Conservation (phyloP, 2,797 vertebrate species). For the Myotis vivesi region DNA sequence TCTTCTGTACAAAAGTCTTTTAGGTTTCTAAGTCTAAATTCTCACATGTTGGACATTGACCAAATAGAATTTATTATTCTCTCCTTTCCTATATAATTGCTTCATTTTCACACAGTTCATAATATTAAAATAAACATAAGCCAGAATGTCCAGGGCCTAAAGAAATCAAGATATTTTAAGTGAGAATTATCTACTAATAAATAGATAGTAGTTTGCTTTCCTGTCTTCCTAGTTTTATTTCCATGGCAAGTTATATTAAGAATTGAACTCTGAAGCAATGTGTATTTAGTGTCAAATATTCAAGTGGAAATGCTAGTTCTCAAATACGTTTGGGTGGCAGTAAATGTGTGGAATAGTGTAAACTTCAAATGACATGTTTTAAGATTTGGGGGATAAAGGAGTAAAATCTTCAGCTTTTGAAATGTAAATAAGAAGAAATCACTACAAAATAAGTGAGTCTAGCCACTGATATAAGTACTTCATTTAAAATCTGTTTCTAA, state of each 20-base stretch:
- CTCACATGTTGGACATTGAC: neutral
- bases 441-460: neutral
- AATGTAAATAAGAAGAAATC: slow-evolving; percentile 2
- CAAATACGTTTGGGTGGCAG: slow-evolving; percentile 1
- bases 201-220: neutral
- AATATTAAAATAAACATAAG: slow-evolving; percentile 24
- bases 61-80: neutral
- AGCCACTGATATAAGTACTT: neutral
- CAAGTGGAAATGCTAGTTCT: slow-evolving; percentile 39
- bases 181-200: slow-evolving; percentile 19
- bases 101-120: neutral
- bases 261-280: neutral
- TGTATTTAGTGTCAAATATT: neutral
- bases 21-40: neutral
- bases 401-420: slow-evolving; percentile 12
- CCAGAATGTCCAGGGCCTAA: neutral
- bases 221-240: slow-evolving; percentile 32
- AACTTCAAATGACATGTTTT: neutral
- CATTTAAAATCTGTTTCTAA: neutral
- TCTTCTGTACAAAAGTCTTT: neutral
- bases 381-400: neutral
- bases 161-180: slow-evolving; percentile 15
- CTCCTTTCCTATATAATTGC: neutral
- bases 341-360: neutral
- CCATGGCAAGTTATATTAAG: slow-evolving; percentile 51